Percentiles rank a stretch among this genome's conserved stretches.
phyloP scores from a whole-genome alignment of 1,140 invertebrate species.

The Meloidogyne exigua region DNA sequence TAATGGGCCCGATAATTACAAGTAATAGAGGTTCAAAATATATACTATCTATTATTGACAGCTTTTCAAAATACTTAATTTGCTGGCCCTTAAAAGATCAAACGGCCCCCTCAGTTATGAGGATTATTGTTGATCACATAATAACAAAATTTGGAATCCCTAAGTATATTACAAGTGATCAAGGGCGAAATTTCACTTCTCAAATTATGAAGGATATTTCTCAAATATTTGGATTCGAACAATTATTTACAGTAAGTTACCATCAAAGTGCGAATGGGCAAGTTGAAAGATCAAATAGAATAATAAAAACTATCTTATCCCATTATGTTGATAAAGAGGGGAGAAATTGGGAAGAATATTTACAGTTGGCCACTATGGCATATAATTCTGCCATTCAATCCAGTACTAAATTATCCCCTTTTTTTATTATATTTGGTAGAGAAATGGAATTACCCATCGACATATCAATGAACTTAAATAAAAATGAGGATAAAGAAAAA shows the following conservation, averaged over 20 bases:
- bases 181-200: not conserved
- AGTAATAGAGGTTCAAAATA: not conserved
- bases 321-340: not conserved
- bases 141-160: not conserved
- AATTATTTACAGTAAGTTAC: not conserved
- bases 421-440: not conserved
- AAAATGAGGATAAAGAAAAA: not conserved
- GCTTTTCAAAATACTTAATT: not conserved
- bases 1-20: not conserved
- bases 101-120: not conserved
- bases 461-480: not conserved
- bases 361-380: not conserved
- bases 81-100: not conserved
- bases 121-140: not conserved
- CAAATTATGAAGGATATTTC: not conserved
- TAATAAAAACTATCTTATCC: not conserved
- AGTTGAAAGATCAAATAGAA: not conserved
- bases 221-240: conserved; percentile 1
- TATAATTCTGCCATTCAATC: not conserved
- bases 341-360: not conserved
- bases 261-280: not conserved
- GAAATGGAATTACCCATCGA: not conserved
- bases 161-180: not conserved
- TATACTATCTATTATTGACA: not conserved
- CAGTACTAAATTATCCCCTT: not conserved